These are phyloP conservation scores for Sacculina carcini DNA, from an alignment of 2,888 invertebrate genomes.

Conservation along the genomic window DNA sequence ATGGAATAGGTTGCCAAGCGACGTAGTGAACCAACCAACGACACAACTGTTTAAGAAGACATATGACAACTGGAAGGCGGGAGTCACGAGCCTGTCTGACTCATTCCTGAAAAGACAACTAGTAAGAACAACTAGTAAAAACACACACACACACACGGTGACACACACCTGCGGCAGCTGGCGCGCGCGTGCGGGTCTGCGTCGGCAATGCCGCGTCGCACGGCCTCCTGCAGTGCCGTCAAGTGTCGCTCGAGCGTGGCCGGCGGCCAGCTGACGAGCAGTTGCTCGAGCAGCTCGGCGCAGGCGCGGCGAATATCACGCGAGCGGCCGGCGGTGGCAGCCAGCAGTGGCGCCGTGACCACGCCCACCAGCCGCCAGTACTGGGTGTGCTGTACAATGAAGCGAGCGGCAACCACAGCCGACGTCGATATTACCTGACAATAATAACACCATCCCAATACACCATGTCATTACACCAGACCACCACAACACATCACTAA, in stretches of 20 bases:
- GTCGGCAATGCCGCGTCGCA: conserved; percentile 47
- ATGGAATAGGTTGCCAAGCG: too few relatives aligned
- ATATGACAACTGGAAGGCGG: too few relatives aligned
- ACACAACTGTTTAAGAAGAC: too few relatives aligned
- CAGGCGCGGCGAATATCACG: conserved; percentile 56
- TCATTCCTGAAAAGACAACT: neutral
- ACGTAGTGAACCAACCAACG: too few relatives aligned
- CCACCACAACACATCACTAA: too few relatives aligned
- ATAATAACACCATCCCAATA: neutral
- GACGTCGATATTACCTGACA: conserved; percentile 60
- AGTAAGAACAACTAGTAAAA: neutral
- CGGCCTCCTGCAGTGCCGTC: conserved; percentile 33
- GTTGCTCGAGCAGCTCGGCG: conserved; percentile 55
- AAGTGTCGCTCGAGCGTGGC: conserved; percentile 55
- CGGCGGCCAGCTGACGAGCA: conserved; percentile 68
- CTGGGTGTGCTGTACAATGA: conserved; percentile 61
- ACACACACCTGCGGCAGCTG: conserved; percentile 49
- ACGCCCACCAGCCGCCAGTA: conserved; percentile 52
- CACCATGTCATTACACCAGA: too few relatives aligned
- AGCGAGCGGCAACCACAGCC: conserved; percentile 56
- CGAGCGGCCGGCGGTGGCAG: conserved; percentile 47
- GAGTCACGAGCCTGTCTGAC: too few relatives aligned
- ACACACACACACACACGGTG: too few relatives aligned
- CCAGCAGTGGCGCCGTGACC: conserved; percentile 30
- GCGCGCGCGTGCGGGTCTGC: conserved; percentile 73